Evolutionary conservation across 2,797 vertebrate genomes (phyloP), one percentile per base, ranked within the genome.

Genomic region (Acrocephalus scirpaceus): DNA sequence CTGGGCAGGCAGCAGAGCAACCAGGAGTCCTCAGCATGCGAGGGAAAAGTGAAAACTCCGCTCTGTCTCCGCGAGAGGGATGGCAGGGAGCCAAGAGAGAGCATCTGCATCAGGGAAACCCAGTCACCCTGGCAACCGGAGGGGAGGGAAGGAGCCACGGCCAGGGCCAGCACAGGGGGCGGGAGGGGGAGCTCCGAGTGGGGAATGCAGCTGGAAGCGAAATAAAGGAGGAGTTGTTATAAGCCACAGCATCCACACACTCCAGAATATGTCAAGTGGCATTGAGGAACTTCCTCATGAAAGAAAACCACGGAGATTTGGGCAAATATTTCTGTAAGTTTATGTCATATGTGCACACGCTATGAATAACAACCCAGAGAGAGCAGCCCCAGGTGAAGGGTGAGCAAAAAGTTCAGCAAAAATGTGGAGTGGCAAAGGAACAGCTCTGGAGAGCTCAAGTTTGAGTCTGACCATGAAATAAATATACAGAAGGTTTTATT

Each of bases 101-200:
- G 83, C 90, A 93, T 88, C 91, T 11, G 44, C 74, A 83, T 51
- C 69, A 44, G 94, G 91, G 91, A 92, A 95, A 77, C 91, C 93
- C 91, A 32, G 79, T 94, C 93, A 82, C 93, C 95, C 73, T 91
- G 91, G 95, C 74, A 95, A 95, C 94, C 76, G 5, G 78, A 60
- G 83, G 56, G 78, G 69, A 72, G 62, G 88, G 76, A 84, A 48
- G 72, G 38, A 95, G 86, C 30, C 70, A 60, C 9, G 15, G 57
- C 61, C 48, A 1, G 11, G 11, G 70, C 48, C 83, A 77, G 84
- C 70, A 38, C 15, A 17, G 62, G 75, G 70, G 85, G 51, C 13
- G 16, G 53, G 10, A 74, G 23, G 32, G 56, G 22, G 48, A 57
- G 45, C 17, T 9, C 4, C 3, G 18, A n/a, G 34, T 6, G 8